Conservation (phyloP, 2,797 vertebrate species). For the Simalia tracyae region DNA sequence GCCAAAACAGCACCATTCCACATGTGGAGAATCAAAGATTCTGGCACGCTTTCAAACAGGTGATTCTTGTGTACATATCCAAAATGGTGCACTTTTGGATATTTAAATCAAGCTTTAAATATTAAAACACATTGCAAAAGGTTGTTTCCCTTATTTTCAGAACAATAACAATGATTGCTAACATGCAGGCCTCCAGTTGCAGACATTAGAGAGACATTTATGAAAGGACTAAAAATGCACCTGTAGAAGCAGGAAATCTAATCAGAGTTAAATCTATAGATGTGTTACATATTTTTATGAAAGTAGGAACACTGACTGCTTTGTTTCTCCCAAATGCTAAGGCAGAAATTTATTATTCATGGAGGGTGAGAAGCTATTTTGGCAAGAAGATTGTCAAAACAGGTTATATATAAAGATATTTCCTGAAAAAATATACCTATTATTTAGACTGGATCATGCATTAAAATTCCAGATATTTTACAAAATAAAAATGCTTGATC, state of each 20-base stretch:
- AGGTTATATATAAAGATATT: slow-evolving; percentile 55
- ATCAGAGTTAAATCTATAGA: neutral
- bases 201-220: neutral
- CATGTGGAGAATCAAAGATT: neutral
- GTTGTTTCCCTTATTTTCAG: neutral
- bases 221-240: neutral
- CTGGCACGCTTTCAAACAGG: neutral
- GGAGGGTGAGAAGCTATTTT: slow-evolving; percentile 31
- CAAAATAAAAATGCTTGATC: slow-evolving; percentile 46
- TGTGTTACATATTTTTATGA: neutral
- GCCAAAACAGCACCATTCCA: neutral
- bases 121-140: neutral
- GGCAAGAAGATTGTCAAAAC: slow-evolving; percentile 19
- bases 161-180: neutral
- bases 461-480: slow-evolving; percentile 55
- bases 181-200: neutral
- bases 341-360: neutral
- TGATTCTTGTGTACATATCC: neutral
- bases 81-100: neutral
- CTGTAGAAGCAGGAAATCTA: neutral
- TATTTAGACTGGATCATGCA: slow-evolving; percentile 59
- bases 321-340: neutral
- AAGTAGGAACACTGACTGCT: neutral
- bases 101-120: neutral
- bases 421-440: slow-evolving; percentile 64